phyloP scores from a whole-genome alignment of 2,113 vertebrate species.

The Brienomyrus brachyistius region DNA sequence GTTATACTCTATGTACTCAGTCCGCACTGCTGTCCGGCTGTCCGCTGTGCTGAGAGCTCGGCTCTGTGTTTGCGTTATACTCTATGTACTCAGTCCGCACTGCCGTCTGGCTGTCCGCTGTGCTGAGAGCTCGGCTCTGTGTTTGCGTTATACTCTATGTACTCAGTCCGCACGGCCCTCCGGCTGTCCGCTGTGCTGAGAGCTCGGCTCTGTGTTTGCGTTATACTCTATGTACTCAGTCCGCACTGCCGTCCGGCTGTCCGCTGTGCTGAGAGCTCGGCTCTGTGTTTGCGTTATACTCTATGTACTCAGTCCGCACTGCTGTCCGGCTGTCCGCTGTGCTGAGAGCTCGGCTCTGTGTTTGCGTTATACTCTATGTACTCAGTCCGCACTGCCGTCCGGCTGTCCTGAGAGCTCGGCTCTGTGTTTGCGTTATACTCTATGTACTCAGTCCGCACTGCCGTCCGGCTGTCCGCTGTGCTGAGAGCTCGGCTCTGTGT shows the following conservation, averaged over 20 bases:
- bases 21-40: neutral
- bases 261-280: neutral
- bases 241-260: neutral
- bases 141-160: constrained; percentile 2
- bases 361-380: constrained; percentile 2
- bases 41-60: neutral
- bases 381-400: constrained; percentile 7
- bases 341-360: neutral
- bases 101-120: neutral
- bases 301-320: neutral
- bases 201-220: neutral
- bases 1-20: constrained; percentile 28
- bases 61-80: neutral
- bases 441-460: neutral
- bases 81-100: constrained; percentile 25
- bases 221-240: constrained; percentile 28
- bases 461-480: neutral
- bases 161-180: constrained; percentile 11
- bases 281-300: constrained; percentile 1
- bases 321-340: neutral
- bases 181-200: neutral
- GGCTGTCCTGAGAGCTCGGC: neutral
- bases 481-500: neutral
- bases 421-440: neutral
- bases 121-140: neutral